phyloP scores from a whole-genome alignment of 2,797 vertebrate genomes.

The Esox masquinongy region DNA sequence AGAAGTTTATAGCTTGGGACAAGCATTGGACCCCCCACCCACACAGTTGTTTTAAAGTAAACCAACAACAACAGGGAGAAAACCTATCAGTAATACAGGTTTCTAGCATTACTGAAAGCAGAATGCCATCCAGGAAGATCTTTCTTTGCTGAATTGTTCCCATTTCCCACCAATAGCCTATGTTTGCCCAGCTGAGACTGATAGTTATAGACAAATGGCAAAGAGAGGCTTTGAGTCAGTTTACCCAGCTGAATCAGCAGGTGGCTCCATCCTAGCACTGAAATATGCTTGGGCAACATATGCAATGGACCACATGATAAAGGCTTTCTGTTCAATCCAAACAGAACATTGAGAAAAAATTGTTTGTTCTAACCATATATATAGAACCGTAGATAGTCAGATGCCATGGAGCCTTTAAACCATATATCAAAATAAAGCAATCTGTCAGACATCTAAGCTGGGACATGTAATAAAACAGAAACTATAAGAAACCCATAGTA shows the following conservation, averaged over 20 bases:
- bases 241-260: slow-evolving; percentile 47
- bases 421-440: too few species aligned
- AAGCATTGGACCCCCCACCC: background rate
- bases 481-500: too few species aligned
- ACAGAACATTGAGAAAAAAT: background rate
- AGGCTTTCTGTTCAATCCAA: background rate
- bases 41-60: background rate
- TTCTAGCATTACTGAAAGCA: background rate
- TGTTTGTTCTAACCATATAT: too few species aligned
- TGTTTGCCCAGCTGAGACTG: slow-evolving; percentile 11
- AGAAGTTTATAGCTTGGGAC: background rate
- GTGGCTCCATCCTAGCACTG: slow-evolving; percentile 30
- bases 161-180: slow-evolving; percentile 11
- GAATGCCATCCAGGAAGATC: background rate
- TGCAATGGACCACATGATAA: background rate
- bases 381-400: too few species aligned
- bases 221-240: slow-evolving; percentile 11
- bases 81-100: background rate
- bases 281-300: background rate
- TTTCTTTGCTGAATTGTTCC: background rate
- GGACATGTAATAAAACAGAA: too few species aligned
- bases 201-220: background rate
- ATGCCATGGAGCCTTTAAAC: too few species aligned
- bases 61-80: background rate
- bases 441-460: too few species aligned